Evolutionary conservation across 37 sponge, comb jelly and placozoan genomes (phyloP).

Genomic region (Chondrosia reniformis): DNA sequence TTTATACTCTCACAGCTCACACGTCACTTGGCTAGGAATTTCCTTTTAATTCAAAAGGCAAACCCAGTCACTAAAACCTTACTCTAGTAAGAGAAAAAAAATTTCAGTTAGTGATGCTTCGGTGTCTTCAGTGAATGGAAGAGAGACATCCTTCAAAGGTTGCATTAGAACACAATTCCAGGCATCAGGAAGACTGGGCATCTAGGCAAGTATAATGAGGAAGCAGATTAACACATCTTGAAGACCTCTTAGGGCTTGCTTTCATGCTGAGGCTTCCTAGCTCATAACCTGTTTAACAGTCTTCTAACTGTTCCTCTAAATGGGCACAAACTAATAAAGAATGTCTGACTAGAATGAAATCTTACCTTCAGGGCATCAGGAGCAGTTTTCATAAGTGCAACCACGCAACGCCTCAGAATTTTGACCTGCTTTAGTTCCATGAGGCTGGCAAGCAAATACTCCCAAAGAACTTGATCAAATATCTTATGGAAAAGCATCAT

Average conservation of each 20-base stretch:
- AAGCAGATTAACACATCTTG: no score
- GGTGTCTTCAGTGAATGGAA: neutral
- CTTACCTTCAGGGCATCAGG: no score
- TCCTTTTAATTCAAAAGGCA: no score
- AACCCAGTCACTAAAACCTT: no score
- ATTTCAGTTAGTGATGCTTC: neutral
- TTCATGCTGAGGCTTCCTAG: no score
- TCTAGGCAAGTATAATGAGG: no score
- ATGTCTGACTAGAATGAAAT: neutral
- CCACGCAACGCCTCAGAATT: neutral
- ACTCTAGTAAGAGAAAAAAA: neutral
- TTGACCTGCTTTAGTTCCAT: slow-evolving; percentile 1
- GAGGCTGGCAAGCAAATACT: neutral
- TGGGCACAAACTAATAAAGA: neutral
- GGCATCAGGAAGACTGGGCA: neutral
- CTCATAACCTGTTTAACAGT: no score
- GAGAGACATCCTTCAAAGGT: neutral
- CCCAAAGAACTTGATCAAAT: neutral
- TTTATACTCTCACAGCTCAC: no score
- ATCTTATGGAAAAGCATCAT: slow-evolving; percentile 10
- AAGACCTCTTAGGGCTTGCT: no score
- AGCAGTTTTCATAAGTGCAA: neutral
- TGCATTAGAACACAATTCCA: neutral
- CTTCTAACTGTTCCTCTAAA: no score
- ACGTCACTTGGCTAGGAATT: no score